Conservation (phyloP, 53 echinoderm and acorn worm genomes). For the Paracentrotus lividus region DNA sequence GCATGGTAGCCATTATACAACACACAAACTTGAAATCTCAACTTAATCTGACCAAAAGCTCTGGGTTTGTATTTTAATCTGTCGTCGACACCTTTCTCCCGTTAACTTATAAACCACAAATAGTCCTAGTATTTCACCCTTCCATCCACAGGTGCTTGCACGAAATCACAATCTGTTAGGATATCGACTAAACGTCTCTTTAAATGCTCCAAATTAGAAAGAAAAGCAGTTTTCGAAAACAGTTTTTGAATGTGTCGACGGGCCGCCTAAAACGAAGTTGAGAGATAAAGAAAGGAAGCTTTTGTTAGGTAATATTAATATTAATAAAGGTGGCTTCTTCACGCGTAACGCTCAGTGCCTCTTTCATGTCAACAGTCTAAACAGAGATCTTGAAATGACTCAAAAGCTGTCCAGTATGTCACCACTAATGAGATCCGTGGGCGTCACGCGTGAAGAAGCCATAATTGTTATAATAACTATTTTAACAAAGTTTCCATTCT, state of each 20-base stretch:
- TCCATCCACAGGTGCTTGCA: neutral
- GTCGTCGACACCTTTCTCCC: neutral
- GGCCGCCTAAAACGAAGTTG: neutral
- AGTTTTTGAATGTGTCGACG: no score
- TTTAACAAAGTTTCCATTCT: no score
- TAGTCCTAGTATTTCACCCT: neutral
- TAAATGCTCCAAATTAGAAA: neutral
- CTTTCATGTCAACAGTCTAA: no score
- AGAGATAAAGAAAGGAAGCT: neutral
- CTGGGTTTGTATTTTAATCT: neutral
- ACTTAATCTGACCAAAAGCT: neutral
- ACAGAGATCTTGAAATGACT: no score
- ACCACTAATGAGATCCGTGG: no score
- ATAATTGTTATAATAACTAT: no score
- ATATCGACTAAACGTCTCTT: slow-evolving; percentile 31
- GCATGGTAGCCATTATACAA: neutral
- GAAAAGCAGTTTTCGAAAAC: neutral
- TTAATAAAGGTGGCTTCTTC: no score
- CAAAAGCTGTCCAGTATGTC: no score
- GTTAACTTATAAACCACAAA: neutral
- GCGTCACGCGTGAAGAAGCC: no score
- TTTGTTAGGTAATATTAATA: no score
- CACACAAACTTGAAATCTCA: neutral
- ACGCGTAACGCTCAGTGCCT: no score
- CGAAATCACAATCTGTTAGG: neutral